Evolutionary conservation across 2,797 vertebrate species (phyloP), one percentile per base, ranked within the genome.

Genomic region (Erethizon dorsatum): DNA sequence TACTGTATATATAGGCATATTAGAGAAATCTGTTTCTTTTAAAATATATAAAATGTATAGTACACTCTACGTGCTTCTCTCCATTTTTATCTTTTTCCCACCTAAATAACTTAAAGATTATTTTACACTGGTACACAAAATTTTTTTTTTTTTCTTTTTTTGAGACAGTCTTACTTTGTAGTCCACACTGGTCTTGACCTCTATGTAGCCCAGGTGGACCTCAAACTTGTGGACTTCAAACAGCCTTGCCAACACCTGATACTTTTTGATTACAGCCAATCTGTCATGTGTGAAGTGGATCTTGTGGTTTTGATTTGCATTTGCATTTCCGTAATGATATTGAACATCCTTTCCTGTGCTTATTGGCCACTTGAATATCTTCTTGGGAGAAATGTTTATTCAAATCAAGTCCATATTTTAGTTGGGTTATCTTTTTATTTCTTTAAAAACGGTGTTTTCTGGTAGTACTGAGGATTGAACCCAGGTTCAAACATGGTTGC

Each of bases 81-180:
- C 54, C 75, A 69, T 71, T 71, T 47, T 69, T 69, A 67, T n/a
- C 6, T 87, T 95, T 33, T 67, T 28, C 18, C 59, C 71, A 80
- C 24, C 50, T 92, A 65, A 28, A 79, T 22, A 91, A 73, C 6
- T 31, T 65, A 61, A 91, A 96, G 57, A 75, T 79, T 37, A 77
- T 91, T 94, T 84, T 75, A 54, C 80, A 78, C 83, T 26, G 28
- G 24, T 71, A 59, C 61, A 78, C 45, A 91, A 83, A 77, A 75
- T 47, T 10, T 17, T 92, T 90, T n/a, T 12, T 67, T 67, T 63
- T 28, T 5, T 61, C 2, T 41, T 50, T 67, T 67, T 67, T 67
- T n/a, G 13, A n/a, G 65, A 67, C 6, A 67, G 33, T 67, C 63
- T 67, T 67, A 67, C 63, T 67, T 67, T 67, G 31, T n/a, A 67